These are phyloP conservation scores for Peromyscus melanophrys DNA, from an alignment of 2,797 vertebrate species.

Conservation along the genomic window DNA sequence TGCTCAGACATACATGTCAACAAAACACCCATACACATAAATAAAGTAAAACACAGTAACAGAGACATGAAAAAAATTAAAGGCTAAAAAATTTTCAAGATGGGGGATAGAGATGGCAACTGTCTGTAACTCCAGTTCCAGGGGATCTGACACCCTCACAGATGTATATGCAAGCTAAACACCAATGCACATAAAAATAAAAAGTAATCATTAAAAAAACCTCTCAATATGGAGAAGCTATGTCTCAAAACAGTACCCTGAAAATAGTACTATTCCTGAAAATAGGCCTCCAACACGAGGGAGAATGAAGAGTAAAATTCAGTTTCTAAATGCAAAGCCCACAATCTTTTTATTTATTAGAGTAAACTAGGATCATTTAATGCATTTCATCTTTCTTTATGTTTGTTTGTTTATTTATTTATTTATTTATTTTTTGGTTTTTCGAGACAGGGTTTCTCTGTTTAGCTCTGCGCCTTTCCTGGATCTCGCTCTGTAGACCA, in stretches of 20 bases:
- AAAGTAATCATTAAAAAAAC: neutral
- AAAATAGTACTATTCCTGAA: neutral
- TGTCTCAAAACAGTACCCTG: neutral
- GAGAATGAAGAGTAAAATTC: neutral
- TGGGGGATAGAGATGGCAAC: neutral
- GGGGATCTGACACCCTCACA: neutral
- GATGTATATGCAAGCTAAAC: neutral
- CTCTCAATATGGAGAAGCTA: slow-evolving; percentile 35
- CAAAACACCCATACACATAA: neutral
- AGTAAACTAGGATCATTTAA: slow-evolving; percentile 41
- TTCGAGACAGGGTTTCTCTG: too few relatives aligned
- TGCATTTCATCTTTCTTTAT: neutral
- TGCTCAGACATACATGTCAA: neutral
- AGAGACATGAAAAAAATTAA: slow-evolving; percentile 37
- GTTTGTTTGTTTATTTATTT: too few relatives aligned
- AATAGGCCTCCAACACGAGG: neutral
- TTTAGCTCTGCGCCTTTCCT: too few relatives aligned
- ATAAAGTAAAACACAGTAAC: neutral
- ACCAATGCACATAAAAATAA: neutral
- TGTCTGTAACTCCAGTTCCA: neutral
- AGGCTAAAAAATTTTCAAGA: slow-evolving; percentile 24
- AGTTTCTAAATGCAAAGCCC: slow-evolving; percentile 40
- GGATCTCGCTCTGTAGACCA: too few relatives aligned
- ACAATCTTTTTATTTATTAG: neutral
- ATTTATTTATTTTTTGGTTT: too few relatives aligned